A percentile compares a stretch with the other conserved stretches of the same genome.
These are phyloP conservation scores for Cantharis lateralis DNA, from an alignment of 2,888 invertebrate species.

Conservation along the genomic window DNA sequence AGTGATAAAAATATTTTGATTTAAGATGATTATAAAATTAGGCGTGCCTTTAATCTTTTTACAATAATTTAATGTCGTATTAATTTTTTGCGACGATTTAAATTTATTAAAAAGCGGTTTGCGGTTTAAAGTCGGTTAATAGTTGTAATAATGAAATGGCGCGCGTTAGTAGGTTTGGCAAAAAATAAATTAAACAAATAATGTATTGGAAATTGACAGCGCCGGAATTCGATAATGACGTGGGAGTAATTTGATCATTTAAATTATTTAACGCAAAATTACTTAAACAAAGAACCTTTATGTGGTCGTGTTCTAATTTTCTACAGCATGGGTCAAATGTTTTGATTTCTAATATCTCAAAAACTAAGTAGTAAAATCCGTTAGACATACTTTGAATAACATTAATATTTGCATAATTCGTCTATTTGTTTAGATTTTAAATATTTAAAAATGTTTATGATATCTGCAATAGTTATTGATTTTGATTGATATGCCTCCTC, in stretches of 20 bases:
- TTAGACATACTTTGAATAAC: not conserved
- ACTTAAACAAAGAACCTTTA: not conserved
- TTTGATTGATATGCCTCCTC: not conserved
- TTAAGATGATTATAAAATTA: constrained; percentile 11
- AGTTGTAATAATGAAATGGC: not conserved
- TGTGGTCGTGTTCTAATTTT: not conserved
- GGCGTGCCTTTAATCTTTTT: constrained; percentile 20
- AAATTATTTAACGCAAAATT: not conserved
- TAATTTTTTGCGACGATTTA: not conserved
- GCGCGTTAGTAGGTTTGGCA: not conserved
- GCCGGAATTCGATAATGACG: not conserved
- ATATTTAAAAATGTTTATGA: not conserved
- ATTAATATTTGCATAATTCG: not conserved
- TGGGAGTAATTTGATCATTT: not conserved
- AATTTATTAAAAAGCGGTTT: not conserved
- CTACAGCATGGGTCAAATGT: not conserved
- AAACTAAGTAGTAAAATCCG: not conserved
- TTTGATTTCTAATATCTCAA: not conserved
- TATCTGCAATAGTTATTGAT: not conserved
- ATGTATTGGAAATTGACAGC: not conserved
- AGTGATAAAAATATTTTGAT: constrained; percentile 19
- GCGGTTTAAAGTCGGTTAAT: not conserved
- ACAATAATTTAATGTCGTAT: constrained; percentile 7
- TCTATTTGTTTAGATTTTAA: not conserved
- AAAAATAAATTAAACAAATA: not conserved